These are phyloP conservation scores for Heptranchias perlo DNA, from an alignment of 2,113 vertebrate species.

Conservation along the genomic window DNA sequence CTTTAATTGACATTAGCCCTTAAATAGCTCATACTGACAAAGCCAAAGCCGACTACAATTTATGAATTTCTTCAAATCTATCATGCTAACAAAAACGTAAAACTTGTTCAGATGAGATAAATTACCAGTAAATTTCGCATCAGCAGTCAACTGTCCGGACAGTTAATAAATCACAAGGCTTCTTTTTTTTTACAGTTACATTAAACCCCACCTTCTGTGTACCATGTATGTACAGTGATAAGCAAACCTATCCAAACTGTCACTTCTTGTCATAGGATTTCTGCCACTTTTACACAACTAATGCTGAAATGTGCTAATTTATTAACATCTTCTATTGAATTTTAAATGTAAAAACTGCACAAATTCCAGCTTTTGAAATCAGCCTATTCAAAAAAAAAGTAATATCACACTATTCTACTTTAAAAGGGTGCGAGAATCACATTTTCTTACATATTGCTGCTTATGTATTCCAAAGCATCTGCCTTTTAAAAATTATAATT, in stretches of 20 bases:
- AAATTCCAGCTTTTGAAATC: slow-evolving; percentile 25
- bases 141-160: neutral
- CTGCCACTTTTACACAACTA: neutral
- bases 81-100: slow-evolving; percentile 8
- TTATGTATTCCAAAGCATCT: neutral
- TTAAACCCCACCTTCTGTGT: neutral
- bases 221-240: neutral
- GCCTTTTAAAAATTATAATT: slow-evolving; percentile 6
- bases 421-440: neutral
- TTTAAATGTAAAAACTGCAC: neutral
- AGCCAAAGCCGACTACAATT: neutral
- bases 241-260: neutral
- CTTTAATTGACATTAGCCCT: neutral
- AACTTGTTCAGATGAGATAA: slow-evolving; percentile 21
- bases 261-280: neutral
- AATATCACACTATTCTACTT: neutral
- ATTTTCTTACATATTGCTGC: neutral
- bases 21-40: slow-evolving; percentile 4
- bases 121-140: slow-evolving; percentile 23
- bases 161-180: slow-evolving; percentile 1
- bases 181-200: neutral
- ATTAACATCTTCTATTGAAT: neutral
- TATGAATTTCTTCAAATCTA: neutral
- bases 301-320: neutral
- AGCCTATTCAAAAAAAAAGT: neutral